A percentile compares a stretch with the other conserved stretches of the same genome.
These are phyloP conservation scores for Stegodyphus mimosarum DNA, from an alignment of 1,140 invertebrate genomes.

Conservation along the genomic window DNA sequence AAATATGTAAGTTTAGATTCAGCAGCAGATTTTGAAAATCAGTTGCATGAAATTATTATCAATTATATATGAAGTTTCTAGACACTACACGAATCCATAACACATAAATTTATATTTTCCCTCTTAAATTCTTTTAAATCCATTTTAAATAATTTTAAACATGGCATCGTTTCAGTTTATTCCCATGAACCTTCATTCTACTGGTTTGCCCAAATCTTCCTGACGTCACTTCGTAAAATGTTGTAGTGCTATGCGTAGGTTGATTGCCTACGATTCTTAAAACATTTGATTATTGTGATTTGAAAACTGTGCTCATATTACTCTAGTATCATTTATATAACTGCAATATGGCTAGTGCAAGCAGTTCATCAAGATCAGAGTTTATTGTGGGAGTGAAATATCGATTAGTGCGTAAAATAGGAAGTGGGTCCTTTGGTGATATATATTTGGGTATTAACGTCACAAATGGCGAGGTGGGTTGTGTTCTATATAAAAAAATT, in stretches of 20 bases:
- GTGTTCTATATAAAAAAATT: too few relatives aligned
- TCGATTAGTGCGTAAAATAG: slow-evolving; percentile 95
- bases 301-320: background rate
- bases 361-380: slow-evolving; percentile 72
- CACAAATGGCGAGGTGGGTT: slow-evolving; percentile 87
- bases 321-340: slow-evolving; percentile 18
- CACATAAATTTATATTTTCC: too few relatives aligned
- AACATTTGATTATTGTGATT: slow-evolving; percentile 13
- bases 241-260: slow-evolving; percentile 56
- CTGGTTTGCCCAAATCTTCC: slow-evolving; percentile 36
- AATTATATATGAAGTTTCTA: too few relatives aligned
- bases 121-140: too few relatives aligned
- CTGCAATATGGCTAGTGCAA: slow-evolving; percentile 60
- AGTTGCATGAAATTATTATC: too few relatives aligned
- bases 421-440: slow-evolving; percentile 98
- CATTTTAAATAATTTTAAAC: too few relatives aligned
- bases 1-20: too few relatives aligned
- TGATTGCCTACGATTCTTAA: slow-evolving; percentile 48
- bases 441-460: slow-evolving; percentile 98
- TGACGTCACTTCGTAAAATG: slow-evolving; percentile 58
- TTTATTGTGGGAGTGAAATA: slow-evolving; percentile 92
- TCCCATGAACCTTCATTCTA: slow-evolving; percentile 29
- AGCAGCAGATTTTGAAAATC: too few relatives aligned
- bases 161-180: background rate
- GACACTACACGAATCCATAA: too few relatives aligned